Base-by-base conservation (phyloP, 2,113 vertebrate genomes). In the Mormoops blainvillei region DNA sequence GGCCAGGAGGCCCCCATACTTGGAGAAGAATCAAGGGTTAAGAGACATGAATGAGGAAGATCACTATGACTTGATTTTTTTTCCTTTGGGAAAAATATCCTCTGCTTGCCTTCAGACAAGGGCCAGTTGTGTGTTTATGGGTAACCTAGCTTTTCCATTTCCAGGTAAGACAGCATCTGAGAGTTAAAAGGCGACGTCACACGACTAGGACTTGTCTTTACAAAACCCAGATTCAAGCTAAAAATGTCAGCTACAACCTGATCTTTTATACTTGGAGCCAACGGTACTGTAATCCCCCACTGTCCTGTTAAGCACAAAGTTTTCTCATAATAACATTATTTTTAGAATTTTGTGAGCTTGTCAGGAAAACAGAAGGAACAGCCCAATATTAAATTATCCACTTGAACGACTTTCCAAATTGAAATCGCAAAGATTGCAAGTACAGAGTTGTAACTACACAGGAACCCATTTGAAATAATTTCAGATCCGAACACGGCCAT, bases 401-500 rank as follows among this genome's bases (percentile, higher is more conserved):
- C 97, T 97, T 97, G 97, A 97, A 96, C 0, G 91, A 89, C 70
- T 97, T 97, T 96, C 96, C 98, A 98, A 98, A 98, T 98, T 97
- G 98, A 98, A 98, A 98, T 96, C 91, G 77, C 87, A 18, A 92
- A 97, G 96, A 97, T 93, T 96, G 85, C 87, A 95, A 98, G 95
- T 36, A 38, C 50, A 1, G 92, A 83, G 45, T 87, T 98, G 97
- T 96, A 97, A 87, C 88, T 86, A 98, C 97, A 87, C 5, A 73
- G 97, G 94, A 97, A 98, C 80, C 97, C 93, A 96, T 97, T 94
- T 77, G 96, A 98, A 98, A 98, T 97, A 82, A 98, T 98, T 98
- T 97, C 92, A 90, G 95, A 96, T 94, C 84, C 1, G 86, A 97
- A 93, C 96, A 84, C 63, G 61, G 96, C 98, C 97, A 97, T 97